These are phyloP conservation scores for Rhyacophila brunnea DNA, from an alignment of 1,140 invertebrate genomes.

Conservation along the genomic window DNA sequence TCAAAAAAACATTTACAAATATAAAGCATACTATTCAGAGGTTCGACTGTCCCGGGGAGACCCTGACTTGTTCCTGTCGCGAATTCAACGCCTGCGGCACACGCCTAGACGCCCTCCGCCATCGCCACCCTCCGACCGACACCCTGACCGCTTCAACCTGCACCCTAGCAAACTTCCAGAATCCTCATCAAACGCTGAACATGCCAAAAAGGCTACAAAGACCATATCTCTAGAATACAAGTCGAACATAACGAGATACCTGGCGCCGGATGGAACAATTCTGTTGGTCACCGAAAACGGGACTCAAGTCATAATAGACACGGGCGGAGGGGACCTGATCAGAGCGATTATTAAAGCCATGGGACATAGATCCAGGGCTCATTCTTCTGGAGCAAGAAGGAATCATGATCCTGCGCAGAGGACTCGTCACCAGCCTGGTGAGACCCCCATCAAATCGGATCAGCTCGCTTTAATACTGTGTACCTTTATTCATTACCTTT, in stretches of 20 bases:
- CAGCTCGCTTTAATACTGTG: too few relatives aligned
- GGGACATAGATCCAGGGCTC: slow-evolving; percentile 46
- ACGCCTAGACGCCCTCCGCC: slow-evolving; percentile 12
- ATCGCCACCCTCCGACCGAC: slow-evolving; percentile 22
- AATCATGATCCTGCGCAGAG: slow-evolving; percentile 26
- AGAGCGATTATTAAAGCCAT: slow-evolving; percentile 47
- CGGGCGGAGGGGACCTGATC: slow-evolving; percentile 51
- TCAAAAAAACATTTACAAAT: too few relatives aligned
- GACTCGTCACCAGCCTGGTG: slow-evolving; percentile 40
- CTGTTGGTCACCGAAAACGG: slow-evolving; percentile 55
- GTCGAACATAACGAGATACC: slow-evolving; percentile 44
- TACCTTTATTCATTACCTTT: too few relatives aligned
- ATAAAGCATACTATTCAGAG: slow-evolving; percentile 7
- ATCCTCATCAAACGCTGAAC: slow-evolving; percentile 37
- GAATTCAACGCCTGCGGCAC: slow-evolving; percentile 24
- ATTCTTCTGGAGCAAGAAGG: slow-evolving; percentile 40
- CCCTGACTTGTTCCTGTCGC: slow-evolving; percentile 30
- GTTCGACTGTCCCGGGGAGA: slow-evolving; percentile 10
- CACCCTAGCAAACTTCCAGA: slow-evolving; percentile 38
- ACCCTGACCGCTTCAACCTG: slow-evolving; percentile 34
- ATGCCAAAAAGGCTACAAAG: slow-evolving; percentile 31
- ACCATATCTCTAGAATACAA: slow-evolving; percentile 41
- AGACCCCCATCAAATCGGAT: slow-evolving; percentile 29
- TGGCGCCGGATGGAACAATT: slow-evolving; percentile 52
- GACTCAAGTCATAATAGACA: slow-evolving; percentile 52